Evolutionary conservation across 2,113 vertebrate species (phyloP), one percentile per base, ranked within the genome.

Genomic region (Manacus vitellinus): DNA sequence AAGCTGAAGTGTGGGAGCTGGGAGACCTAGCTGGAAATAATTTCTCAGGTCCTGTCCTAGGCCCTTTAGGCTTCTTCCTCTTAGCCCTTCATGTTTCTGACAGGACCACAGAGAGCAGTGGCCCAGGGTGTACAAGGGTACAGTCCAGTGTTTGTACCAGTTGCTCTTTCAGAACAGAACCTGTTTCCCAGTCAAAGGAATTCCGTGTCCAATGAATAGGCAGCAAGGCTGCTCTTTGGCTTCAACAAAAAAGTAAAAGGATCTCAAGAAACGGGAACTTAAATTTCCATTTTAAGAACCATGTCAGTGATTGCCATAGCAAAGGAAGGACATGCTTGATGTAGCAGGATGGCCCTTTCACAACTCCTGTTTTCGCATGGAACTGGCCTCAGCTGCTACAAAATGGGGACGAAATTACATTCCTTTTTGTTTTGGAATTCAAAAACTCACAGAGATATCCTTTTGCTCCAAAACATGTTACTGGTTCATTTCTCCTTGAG

Each of bases 341-440:
- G 13, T 35, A 56, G 30, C 12, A 84, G 46, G n/a, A 44, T 51
- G 10, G 12, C 25, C 23, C 30, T 84, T 83, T 84, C 39, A 47
- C 46, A 75, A 47, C 28, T 80, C 43, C 51, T 1, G 2, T 67
- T 95, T 76, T 77, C 46, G 84, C 73, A 39, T 5, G 52, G 43
- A 67, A 59, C 15, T 87, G 30, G 35, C 27, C 47, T 87, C 73
- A 91, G 85, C 84, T 95, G 76, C 89, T 47, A 44, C 83, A 78
- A 92, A 94, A 81, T 14, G 11, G 33, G 23, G 79, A 92, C 33
- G 4, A 79, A 85, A 89, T 85, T 65, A 24, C 61, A 88, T 88
- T 93, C 52, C 37, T 85, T 79, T 93, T 65, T 62, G 47, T 41
- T 93, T 65, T 88, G 71, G 76, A 84, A 92, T 91, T 84, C 13